A percentile compares a stretch with the other conserved stretches of the same genome.
These are phyloP conservation scores for Drosophila macrothrix DNA, from an alignment of 2,888 invertebrate species.

Conservation along the genomic window DNA sequence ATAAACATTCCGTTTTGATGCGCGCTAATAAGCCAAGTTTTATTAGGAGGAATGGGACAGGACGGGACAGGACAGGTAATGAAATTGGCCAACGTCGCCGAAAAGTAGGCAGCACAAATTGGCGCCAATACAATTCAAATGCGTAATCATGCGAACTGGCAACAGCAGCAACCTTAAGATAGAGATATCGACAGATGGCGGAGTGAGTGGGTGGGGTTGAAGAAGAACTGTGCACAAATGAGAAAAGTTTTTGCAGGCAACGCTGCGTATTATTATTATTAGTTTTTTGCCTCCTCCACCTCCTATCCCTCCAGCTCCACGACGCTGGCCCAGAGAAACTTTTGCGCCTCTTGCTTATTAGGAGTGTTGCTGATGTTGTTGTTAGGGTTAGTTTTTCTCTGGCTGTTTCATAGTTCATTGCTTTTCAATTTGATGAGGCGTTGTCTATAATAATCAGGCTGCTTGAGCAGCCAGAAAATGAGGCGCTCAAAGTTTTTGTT, in stretches of 20 bases:
- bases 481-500: constrained; percentile 59
- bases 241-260: constrained; percentile 75
- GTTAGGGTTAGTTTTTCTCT: constrained; percentile 39
- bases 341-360: constrained; percentile 61
- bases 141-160: constrained; percentile 73
- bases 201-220: neutral
- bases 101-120: constrained; percentile 37
- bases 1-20: constrained; percentile 40
- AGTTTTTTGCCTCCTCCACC: constrained; percentile 60
- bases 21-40: constrained; percentile 50
- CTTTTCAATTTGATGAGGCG: constrained; percentile 84
- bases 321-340: constrained; percentile 35
- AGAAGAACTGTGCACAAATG: constrained; percentile 65
- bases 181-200: constrained; percentile 16
- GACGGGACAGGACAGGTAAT: constrained; percentile 46
- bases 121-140: constrained; percentile 71
- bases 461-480: constrained; percentile 62
- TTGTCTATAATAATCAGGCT: constrained; percentile 82
- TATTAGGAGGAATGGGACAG: neutral
- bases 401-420: constrained; percentile 84
- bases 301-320: neutral
- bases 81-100: constrained; percentile 47
- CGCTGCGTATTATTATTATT: constrained; percentile 76
- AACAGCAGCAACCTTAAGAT: constrained; percentile 18
- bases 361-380: constrained; percentile 25